Percentiles rank a stretch among this genome's conserved stretches.
Evolutionary conservation across 2,797 vertebrate genomes (phyloP).

Genomic region (Lindbergichthys nudifrons): DNA sequence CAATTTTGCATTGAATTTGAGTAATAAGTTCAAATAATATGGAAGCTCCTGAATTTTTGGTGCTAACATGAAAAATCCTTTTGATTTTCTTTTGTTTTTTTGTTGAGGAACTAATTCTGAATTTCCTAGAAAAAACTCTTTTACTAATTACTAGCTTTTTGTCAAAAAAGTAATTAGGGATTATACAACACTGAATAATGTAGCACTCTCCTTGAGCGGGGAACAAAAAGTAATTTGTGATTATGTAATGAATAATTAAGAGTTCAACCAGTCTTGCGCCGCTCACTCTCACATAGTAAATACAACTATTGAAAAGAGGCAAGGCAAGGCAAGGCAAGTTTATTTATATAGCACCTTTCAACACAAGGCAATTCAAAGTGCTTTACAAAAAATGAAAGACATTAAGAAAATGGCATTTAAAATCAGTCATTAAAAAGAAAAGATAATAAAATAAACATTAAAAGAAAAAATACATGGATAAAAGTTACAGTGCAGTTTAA

Average conservation of each 20-base stretch:
- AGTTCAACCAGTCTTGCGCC: neutral
- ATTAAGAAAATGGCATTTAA: too few relatives aligned
- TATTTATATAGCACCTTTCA: too few relatives aligned
- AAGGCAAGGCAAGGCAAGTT: too few relatives aligned
- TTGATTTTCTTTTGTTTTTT: neutral
- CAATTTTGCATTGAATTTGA: neutral
- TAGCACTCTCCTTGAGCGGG: neutral
- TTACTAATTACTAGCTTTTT: neutral
- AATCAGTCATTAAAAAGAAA: too few relatives aligned
- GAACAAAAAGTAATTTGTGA: neutral
- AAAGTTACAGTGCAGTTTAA: too few relatives aligned
- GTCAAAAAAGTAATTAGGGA: neutral
- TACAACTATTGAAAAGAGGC: neutral
- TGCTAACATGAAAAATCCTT: too few relatives aligned
- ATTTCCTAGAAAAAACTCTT: neutral
- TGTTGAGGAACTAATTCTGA: neutral
- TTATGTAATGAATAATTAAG: conserved; percentile 1
- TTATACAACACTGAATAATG: neutral
- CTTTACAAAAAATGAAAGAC: too few relatives aligned
- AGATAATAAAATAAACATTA: too few relatives aligned
- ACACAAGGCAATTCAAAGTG: too few relatives aligned
- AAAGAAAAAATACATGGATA: too few relatives aligned
- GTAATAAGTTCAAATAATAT: neutral
- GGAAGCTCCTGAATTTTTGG: too few relatives aligned
- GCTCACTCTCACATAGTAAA: neutral